Conservation (phyloP, 2,113 vertebrate genomes). For the Arothron firmamentum region DNA sequence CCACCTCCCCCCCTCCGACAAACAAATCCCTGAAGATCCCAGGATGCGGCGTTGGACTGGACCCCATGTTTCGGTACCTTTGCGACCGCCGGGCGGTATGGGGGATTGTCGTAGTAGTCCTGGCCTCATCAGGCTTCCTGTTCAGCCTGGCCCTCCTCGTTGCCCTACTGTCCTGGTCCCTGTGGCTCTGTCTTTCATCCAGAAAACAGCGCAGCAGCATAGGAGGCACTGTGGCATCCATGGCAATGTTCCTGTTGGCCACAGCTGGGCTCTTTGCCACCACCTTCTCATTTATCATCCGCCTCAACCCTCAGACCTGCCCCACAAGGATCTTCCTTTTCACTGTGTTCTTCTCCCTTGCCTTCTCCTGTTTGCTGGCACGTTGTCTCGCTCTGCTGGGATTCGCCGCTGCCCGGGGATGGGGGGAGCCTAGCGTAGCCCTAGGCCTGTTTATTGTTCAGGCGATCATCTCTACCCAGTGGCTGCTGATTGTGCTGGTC, state of each 20-base stretch:
- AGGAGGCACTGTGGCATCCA: slow-evolving; percentile 67
- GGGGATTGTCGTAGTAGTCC: slow-evolving; percentile 83
- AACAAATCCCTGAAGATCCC: neutral
- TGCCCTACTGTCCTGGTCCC: slow-evolving; percentile 70
- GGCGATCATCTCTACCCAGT: slow-evolving; percentile 81
- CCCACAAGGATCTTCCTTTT: slow-evolving; percentile 89
- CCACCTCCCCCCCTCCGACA: slow-evolving; percentile 11
- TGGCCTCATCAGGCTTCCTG: slow-evolving; percentile 78
- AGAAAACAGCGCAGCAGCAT: slow-evolving; percentile 6
- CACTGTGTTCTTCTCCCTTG: slow-evolving; percentile 82
- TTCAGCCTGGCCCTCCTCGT: slow-evolving; percentile 74
- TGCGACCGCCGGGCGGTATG: slow-evolving; percentile 76
- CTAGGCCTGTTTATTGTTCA: slow-evolving; percentile 81
- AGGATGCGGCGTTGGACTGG: slow-evolving; percentile 53
- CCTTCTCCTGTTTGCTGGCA: slow-evolving; percentile 85
- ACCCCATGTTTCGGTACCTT: slow-evolving; percentile 72
- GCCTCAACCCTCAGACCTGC: slow-evolving; percentile 71
- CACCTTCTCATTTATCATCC: slow-evolving; percentile 87
- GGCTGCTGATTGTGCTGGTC: slow-evolving; percentile 76
- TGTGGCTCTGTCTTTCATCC: slow-evolving; percentile 59
- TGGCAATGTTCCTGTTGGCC: slow-evolving; percentile 81
- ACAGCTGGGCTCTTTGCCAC: slow-evolving; percentile 83
- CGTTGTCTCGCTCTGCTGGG: slow-evolving; percentile 77
- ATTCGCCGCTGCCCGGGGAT: slow-evolving; percentile 68
- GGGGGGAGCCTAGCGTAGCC: slow-evolving; percentile 69